Conservation (phyloP, 2,888 invertebrate genomes). For the Aphrophora alni region DNA sequence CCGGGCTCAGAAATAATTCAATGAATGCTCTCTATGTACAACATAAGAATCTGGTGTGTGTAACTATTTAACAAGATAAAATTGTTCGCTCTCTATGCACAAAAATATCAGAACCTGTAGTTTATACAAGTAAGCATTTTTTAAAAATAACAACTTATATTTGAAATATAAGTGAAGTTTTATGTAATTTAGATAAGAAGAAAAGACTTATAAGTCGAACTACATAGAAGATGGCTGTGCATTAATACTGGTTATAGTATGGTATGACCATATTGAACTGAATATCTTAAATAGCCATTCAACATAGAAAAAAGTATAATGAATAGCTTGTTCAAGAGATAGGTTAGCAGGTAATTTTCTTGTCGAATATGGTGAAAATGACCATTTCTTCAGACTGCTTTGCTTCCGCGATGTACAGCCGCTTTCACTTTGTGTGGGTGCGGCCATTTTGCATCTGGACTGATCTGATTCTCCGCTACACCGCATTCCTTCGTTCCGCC, state of each 20-base stretch:
- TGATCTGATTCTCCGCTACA: not conserved
- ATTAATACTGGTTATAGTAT: not conserved
- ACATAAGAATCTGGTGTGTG: too few species aligned
- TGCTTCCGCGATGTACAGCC: not conserved
- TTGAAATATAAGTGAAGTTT: too few species aligned
- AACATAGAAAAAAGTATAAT: not conserved
- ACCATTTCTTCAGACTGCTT: not conserved
- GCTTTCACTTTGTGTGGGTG: not conserved
- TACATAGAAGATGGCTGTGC: not conserved
- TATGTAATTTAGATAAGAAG: not conserved
- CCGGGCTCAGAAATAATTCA: too few species aligned
- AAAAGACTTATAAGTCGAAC: not conserved
- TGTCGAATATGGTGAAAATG: not conserved
- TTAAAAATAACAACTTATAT: too few species aligned
- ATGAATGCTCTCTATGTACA: too few species aligned
- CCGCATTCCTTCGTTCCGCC: not conserved
- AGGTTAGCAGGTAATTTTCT: slow-evolving; percentile 2
- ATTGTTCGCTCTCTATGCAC: too few species aligned
- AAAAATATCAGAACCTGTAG: too few species aligned
- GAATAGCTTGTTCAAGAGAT: not conserved
- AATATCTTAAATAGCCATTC: not conserved
- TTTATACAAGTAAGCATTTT: too few species aligned
- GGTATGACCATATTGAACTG: not conserved
- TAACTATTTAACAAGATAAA: too few species aligned
- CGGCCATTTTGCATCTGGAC: not conserved